Base-by-base conservation (phyloP, 2,113 vertebrate genomes). In the Nycticorax nycticorax region DNA sequence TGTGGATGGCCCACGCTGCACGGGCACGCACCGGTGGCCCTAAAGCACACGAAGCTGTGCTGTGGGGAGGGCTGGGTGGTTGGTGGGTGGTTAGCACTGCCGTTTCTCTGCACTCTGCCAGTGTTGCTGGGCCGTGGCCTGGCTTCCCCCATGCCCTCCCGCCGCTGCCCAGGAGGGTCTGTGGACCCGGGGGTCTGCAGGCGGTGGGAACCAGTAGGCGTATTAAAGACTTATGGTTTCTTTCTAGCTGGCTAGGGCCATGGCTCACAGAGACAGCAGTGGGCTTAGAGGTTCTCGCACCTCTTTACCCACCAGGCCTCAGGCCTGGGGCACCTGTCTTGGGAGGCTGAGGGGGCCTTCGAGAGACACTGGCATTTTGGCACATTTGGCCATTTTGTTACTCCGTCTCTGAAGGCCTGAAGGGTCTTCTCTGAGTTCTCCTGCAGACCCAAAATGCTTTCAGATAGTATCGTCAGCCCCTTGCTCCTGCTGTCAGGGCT, bases 11-110 rank as follows among this genome's bases (percentile, higher is more conserved):
- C 24, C 30, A 4, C 1, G 11, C 28, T 18, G 45, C 47, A 28
- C 0, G 4, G 24, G 41, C 48, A 4, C 4, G 9, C 4, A 3
- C 50, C 1, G 3, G 39, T n/a, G 39, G 33, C 53, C 21, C 16
- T 57, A 15, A 32, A 33, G 26, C 9, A 12, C 53, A 16, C 0
- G 2, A 2, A 26, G 27, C 43, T 10, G 13, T 57, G 17, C 64
- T 20, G 27, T 57, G 48, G 33, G 41, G 41, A 33, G 6, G 43
- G 41, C 41, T 9, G 53, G 21, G 28, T 37, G 50, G 41, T 18
- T 5, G 11, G 19, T 11, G 30, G 11, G 24, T 14, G 30, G 20
- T 22, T 30, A 18, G 50, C 1, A 2, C 39, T 24, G 32, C 14
- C 2, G 2, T 5, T 45, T 30, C 21, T 17, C 23, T 53, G 39